A percentile compares a stretch with the other conserved stretches of the same genome.
Conservation (phyloP, 1,140 invertebrate genomes). For the Dreissena polymorpha region DNA sequence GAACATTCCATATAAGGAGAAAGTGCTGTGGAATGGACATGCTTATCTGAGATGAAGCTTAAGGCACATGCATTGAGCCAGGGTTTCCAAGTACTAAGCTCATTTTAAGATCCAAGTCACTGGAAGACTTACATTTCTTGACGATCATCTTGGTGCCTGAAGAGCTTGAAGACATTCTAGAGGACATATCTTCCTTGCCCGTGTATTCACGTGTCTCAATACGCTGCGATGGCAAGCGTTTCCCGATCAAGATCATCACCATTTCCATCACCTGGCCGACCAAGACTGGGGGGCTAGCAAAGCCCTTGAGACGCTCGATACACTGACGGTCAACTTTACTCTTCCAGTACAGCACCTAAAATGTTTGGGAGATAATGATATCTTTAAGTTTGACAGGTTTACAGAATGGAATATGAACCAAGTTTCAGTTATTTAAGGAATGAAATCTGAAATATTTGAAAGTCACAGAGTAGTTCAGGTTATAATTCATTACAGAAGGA, state of each 20-base stretch:
- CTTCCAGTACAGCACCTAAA: conserved; percentile 77
- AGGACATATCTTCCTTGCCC: conserved; percentile 71
- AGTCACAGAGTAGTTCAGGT: too few species aligned
- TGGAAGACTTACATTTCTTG: conserved; percentile 73
- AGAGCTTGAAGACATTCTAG: conserved; percentile 76
- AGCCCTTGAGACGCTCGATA: conserved; percentile 76
- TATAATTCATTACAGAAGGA: too few species aligned
- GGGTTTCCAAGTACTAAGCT: too few species aligned
- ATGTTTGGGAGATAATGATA: not conserved
- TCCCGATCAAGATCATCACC: conserved; percentile 79
- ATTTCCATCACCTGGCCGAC: conserved; percentile 80
- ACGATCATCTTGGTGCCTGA: conserved; percentile 73
- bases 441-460: too few species aligned
- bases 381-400: too few species aligned
- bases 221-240: conserved; percentile 75
- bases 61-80: too few species aligned
- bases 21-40: too few species aligned
- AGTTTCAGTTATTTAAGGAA: too few species aligned
- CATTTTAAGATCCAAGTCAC: conserved; percentile 5
- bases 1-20: too few species aligned
- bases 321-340: conserved; percentile 76
- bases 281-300: conserved; percentile 76
- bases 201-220: conserved; percentile 63
- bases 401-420: too few species aligned
- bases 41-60: too few species aligned